Evolutionary conservation across 2,113 vertebrate species (phyloP).

Genomic region (Crotophaga sulcirostris): DNA sequence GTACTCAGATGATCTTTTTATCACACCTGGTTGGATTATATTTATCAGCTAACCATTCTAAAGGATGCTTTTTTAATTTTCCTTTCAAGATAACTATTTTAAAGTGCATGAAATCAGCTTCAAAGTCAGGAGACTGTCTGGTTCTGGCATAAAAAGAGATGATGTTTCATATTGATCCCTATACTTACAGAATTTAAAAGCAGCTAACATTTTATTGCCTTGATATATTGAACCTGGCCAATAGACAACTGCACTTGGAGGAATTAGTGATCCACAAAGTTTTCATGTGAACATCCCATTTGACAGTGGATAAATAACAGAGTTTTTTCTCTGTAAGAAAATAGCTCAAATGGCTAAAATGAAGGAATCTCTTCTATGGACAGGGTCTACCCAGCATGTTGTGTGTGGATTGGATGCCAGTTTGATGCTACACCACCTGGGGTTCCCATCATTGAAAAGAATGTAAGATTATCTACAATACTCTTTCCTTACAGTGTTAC

Average conservation of each 20-base stretch:
- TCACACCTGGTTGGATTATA: not conserved
- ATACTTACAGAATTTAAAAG: not conserved
- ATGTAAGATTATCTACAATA: too few species aligned
- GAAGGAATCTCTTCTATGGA: too few species aligned
- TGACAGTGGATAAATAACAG: not conserved
- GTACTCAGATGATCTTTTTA: not conserved
- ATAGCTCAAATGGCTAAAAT: not conserved
- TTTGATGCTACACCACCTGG: not conserved
- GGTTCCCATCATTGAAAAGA: not conserved
- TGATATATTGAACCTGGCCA: not conserved
- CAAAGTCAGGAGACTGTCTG: not conserved
- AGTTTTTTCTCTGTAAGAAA: not conserved
- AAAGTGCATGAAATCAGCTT: not conserved
- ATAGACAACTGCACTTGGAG: not conserved
- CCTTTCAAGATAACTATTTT: not conserved
- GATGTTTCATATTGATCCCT: not conserved
- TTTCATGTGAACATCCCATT: not conserved
- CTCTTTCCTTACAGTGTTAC: not conserved
- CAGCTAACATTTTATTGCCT: not conserved
- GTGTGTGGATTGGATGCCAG: fast-evolving
- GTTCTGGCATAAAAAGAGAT: not conserved
- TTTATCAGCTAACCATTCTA: not conserved
- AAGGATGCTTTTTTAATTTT: not conserved
- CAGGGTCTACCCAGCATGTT: not conserved
- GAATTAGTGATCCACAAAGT: not conserved